phyloP scores from a whole-genome alignment of 2,888 invertebrate genomes.

The Matsumyia berberina region DNA sequence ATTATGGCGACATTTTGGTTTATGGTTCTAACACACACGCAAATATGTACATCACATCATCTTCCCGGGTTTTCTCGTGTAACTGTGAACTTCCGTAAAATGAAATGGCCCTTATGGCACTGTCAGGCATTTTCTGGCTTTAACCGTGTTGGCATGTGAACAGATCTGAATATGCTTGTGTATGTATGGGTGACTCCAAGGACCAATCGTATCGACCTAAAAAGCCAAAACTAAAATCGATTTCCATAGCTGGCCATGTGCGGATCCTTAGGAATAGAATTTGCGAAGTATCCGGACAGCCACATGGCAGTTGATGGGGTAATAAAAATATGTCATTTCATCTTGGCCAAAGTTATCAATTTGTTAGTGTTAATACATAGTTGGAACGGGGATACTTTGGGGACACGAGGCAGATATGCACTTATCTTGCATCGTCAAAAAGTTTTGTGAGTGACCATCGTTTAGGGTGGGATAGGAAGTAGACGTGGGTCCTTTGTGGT shows the following conservation, averaged over 20 bases:
- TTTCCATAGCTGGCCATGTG: neutral
- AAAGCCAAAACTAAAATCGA: neutral
- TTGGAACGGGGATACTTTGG: no score
- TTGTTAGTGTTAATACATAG: no score
- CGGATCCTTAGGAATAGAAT: neutral
- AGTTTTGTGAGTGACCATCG: no score
- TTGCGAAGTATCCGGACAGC: neutral
- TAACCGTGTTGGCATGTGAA: neutral
- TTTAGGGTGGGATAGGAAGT: no score
- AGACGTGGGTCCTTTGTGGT: no score
- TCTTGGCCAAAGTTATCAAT: no score
- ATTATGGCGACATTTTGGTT: constrained; percentile 45
- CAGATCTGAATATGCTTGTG: neutral
- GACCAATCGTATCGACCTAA: neutral
- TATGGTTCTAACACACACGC: constrained; percentile 15
- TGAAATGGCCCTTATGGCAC: constrained; percentile 20
- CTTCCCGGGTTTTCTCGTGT: neutral
- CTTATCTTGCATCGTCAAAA: no score
- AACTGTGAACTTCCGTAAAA: constrained; percentile 1
- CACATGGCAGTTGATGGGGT: neutral
- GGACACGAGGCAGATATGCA: no score
- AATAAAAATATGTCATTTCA: no score
- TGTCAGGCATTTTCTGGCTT: neutral
- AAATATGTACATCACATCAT: no score
- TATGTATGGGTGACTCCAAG: neutral